Evolutionary conservation across 2,888 invertebrate genomes (phyloP), one percentile per base, ranked within the genome.

Genomic region (Diplolepis rosae): DNA sequence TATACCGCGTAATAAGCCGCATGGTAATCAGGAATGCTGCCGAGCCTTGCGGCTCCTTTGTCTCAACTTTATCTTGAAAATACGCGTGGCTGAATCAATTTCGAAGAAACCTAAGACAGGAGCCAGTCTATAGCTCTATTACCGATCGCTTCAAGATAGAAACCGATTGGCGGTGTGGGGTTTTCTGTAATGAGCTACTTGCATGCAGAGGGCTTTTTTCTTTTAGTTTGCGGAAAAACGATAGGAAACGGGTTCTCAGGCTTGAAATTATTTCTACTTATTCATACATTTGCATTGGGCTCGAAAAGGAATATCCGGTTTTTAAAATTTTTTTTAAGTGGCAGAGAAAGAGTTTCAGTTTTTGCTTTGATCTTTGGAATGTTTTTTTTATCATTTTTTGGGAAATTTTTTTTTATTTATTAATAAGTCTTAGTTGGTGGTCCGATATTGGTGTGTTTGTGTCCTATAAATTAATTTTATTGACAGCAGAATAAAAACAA

Each of bases 11-110:
- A 82, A 82, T 82, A 83, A 81, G 77, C 79, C 73, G 80, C 79
- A 81, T 82, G 82, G 77, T 83, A 84, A 83, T 84, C 79, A 73
- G 77, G 79, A 80, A 82, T 79, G 73, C 71, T 54, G 68, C 73
- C 77, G 73, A 66, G 66, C 32, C 71, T 66, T 77, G 78, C 81
- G 82, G 79, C 76, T 70, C 78, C 80, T 85, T 84, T 82, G 77
- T 82, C 77, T 75, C 66, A 30, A 61, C 35, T 22, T 24, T 61
- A 61, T 61, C 39, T 61, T 39, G 61, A n/a, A 61, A 61, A 39
- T 61, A 61, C 61, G 61, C 39, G 61, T 61, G 35, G 22, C 61
- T 61, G 39, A 61, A n/a, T 9, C 61, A 61, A 35, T 24, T 11
- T 5, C 24, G 35, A n/a, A n/a, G n/a, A 45, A 15, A 18, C 18